Percentiles rank a stretch among this genome's conserved stretches.
These are phyloP conservation scores for Trachelipus rathkii DNA, from an alignment of 1,140 invertebrate genomes.

Conservation along the genomic window DNA sequence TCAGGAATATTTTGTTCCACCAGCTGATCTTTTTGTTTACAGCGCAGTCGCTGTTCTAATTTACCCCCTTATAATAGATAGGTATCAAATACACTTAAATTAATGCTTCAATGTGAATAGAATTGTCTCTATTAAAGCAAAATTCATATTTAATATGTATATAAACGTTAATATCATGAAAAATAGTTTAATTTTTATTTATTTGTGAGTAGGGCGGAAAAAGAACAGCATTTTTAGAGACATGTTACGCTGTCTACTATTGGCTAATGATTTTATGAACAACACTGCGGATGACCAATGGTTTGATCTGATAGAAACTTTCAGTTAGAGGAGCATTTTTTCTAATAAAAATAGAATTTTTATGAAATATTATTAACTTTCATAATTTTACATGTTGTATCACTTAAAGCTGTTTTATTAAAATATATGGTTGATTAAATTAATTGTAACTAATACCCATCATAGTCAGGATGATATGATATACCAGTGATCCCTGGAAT, in stretches of 20 bases:
- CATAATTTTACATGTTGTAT: too few relatives aligned
- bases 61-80: background rate
- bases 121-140: too few relatives aligned
- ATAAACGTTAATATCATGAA: too few relatives aligned
- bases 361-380: too few relatives aligned
- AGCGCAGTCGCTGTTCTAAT: background rate
- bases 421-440: background rate
- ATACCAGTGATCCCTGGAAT: background rate
- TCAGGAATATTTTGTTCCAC: background rate
- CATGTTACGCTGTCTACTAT: background rate
- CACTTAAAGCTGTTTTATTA: too few relatives aligned
- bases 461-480: background rate
- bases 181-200: too few relatives aligned
- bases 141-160: too few relatives aligned
- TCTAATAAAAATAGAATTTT: too few relatives aligned
- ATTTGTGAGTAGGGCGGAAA: background rate
- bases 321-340: too few relatives aligned
- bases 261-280: background rate
- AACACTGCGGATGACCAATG: background rate
- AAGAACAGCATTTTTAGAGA: background rate
- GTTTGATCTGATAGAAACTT: too few relatives aligned
- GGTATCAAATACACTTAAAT: background rate
- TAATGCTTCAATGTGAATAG: too few relatives aligned
- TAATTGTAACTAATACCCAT: background rate
- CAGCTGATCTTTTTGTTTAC: constrained; percentile 10